Evolutionary conservation across 2,888 invertebrate species (phyloP).

Genomic region (Folsomia candida): DNA sequence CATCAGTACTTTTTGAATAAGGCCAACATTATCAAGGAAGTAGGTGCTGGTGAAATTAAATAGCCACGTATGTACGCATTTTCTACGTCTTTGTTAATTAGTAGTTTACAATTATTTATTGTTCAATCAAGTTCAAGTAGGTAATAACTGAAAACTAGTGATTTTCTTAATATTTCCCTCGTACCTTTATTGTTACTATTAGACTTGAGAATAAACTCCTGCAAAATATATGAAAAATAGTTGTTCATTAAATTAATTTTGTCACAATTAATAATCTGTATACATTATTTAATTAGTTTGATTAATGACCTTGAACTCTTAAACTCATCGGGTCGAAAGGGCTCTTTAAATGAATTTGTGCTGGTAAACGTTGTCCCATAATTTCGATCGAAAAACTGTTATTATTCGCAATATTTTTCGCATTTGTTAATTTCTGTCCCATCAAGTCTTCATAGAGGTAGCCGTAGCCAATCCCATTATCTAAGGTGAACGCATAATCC

Average conservation of each 20-base stretch:
- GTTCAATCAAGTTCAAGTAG: no score
- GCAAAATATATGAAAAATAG: no score
- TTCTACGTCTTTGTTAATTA: no score
- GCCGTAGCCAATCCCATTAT: constrained; percentile 64
- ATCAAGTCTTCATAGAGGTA: constrained; percentile 53
- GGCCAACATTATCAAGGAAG: constrained; percentile 66
- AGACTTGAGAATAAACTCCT: no score
- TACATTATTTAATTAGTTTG: no score
- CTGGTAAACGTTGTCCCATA: constrained; percentile 70
- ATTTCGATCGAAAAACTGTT: constrained; percentile 73
- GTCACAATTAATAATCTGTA: no score
- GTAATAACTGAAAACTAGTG: no score
- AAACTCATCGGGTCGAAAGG: constrained; percentile 80
- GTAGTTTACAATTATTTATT: no score
- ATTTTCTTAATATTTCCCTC: no score
- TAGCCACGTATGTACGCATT: no score
- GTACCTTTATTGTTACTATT: no score
- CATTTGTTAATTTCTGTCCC: background rate
- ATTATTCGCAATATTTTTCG: background rate
- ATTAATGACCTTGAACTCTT: constrained; percentile 63
- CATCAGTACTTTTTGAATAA: constrained; percentile 83
- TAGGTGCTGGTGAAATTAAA: constrained; percentile 58
- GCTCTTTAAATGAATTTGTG: constrained; percentile 67
- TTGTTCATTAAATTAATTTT: no score
- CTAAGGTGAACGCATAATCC: constrained; percentile 68